These are phyloP conservation scores for Bradypodion ventrale DNA, from an alignment of 2,797 vertebrate genomes.

Conservation along the genomic window DNA sequence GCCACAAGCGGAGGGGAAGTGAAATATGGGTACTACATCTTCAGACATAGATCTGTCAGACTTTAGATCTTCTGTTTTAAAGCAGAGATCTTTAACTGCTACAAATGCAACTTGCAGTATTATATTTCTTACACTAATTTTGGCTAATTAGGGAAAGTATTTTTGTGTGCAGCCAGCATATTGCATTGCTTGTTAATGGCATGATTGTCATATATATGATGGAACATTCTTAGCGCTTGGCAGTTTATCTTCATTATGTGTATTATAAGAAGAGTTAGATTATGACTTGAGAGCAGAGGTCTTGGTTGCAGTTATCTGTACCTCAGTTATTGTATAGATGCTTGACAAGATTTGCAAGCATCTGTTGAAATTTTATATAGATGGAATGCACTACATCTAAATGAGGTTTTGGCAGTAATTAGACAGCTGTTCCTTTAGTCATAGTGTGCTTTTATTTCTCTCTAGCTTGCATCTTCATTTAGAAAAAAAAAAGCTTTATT, in stretches of 20 bases:
- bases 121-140: constrained; percentile 8
- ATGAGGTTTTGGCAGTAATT: constrained; percentile 21
- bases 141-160: not conserved
- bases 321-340: constrained; percentile 55
- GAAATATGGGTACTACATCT: not conserved
- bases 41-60: constrained; percentile 5
- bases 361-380: constrained; percentile 47
- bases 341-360: constrained; percentile 46
- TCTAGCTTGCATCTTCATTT: constrained; percentile 53
- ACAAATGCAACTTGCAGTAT: constrained; percentile 46
- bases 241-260: constrained; percentile 37
- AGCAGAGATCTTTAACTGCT: constrained; percentile 60
- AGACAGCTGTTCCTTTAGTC: constrained; percentile 51
- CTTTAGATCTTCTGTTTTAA: constrained; percentile 54
- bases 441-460: constrained; percentile 27
- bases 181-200: constrained; percentile 6
- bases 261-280: not conserved
- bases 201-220: constrained; percentile 50
- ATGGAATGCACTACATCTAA: constrained; percentile 47
- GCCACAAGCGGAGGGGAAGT: not conserved
- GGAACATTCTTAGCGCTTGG: constrained; percentile 35
- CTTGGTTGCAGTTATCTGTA: constrained; percentile 56
- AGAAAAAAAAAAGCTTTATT: constrained; percentile 55
- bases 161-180: not conserved
- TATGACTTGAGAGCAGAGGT: constrained; percentile 10